Percentiles rank a stretch among this genome's conserved stretches.
These are phyloP conservation scores for Tryphoninae sp. DNA, from an alignment of 2,888 invertebrate species.

Conservation along the genomic window DNA sequence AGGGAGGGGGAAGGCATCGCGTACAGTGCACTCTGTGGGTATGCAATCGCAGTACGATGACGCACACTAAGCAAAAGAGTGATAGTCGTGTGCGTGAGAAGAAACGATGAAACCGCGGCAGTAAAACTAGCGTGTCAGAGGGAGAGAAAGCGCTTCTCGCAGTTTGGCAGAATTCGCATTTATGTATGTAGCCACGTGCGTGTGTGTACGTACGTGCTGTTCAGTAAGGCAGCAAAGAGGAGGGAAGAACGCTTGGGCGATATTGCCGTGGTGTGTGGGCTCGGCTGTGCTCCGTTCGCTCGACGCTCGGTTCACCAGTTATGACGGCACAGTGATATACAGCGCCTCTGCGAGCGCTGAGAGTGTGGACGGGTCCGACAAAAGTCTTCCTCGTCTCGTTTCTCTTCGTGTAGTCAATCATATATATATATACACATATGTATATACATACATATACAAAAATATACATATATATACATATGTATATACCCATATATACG, in stretches of 20 bases:
- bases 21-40: conserved; percentile 44
- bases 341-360: conserved; percentile 66
- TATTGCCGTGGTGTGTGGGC: conserved; percentile 47
- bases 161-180: conserved; percentile 3
- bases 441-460: background rate
- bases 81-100: conserved; percentile 18
- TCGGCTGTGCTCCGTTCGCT: conserved; percentile 56
- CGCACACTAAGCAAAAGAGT: background rate
- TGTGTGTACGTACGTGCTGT: background rate
- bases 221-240: background rate
- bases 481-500: background rate
- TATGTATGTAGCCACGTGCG: background rate
- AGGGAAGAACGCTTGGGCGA: background rate
- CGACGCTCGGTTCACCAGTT: conserved; percentile 69
- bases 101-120: conserved; percentile 5
- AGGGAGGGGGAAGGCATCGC: background rate
- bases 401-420: conserved; percentile 8
- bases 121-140: background rate
- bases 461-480: background rate
- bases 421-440: background rate
- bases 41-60: conserved; percentile 46
- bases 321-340: conserved; percentile 73
- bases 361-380: conserved; percentile 52
- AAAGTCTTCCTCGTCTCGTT: conserved; percentile 47
- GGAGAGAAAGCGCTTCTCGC: background rate